Evolutionary conservation across 2,888 invertebrate species (phyloP), one percentile per base, ranked within the genome.

Genomic region (Cybosia mesomella): DNA sequence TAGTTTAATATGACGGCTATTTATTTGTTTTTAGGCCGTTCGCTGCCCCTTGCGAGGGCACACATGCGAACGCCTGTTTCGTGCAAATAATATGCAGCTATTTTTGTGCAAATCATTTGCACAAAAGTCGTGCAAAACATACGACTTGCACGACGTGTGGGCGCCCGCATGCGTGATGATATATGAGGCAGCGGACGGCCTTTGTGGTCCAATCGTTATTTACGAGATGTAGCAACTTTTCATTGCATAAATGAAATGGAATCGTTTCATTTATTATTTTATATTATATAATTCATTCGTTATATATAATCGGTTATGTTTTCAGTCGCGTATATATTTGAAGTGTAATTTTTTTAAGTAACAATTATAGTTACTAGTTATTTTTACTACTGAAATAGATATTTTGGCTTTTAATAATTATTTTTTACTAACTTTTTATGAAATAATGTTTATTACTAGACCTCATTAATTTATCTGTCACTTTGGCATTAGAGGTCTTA

Each of bases 1-100:
- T 75, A 68, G 66, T 67, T 61, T 61, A 58, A 79, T 75, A 76
- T 77, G 67, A 75, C 9, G 36, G 39, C 39, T 59, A 59, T 39
- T 39, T 24, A 59, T 22, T 39, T 36, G 21, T 59, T 59, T 59
- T 22, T 36, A 34, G n/a, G n/a, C n/a, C n/a, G n/a, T n/a, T n/a
- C n/a, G n/a, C n/a, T n/a, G n/a, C n/a, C n/a, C n/a, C n/a, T n/a
- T n/a, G n/a, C n/a, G n/a, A n/a, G n/a, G n/a, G n/a, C n/a, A n/a
- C n/a, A n/a, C n/a, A n/a, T n/a, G n/a, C n/a, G n/a, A n/a, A n/a
- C n/a, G n/a, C n/a, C n/a, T n/a, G n/a, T n/a, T n/a, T n/a, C n/a
- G n/a, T n/a, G n/a, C n/a, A n/a, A n/a, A n/a, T n/a, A n/a, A n/a
- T n/a, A n/a, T n/a, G n/a, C n/a, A n/a, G n/a, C n/a, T n/a, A n/a